Evolutionary conservation across 2,888 invertebrate species (phyloP).

Genomic region (Acanthosepion pharaonis): DNA sequence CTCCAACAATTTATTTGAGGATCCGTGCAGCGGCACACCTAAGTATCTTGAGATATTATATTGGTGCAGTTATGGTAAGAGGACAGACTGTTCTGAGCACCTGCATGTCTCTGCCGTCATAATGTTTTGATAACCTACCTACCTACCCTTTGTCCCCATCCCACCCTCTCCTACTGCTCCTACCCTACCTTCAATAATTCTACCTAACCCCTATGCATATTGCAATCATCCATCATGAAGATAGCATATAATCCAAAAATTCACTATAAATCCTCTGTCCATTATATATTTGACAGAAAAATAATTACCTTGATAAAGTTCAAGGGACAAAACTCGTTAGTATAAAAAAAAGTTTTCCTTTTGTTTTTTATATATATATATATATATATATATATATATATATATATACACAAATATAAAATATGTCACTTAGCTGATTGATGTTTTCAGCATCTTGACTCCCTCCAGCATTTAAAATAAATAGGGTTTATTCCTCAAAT

Average conservation of each 20-base stretch:
- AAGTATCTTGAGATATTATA: slow-evolving; percentile 66
- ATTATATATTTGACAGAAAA: neutral
- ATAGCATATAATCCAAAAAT: neutral
- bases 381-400: too few species aligned
- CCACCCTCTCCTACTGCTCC: neutral
- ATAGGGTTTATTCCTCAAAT: neutral
- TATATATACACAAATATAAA: too few species aligned
- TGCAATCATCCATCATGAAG: neutral
- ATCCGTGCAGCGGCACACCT: slow-evolving; percentile 62
- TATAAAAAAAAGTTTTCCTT: too few species aligned
- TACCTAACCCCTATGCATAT: neutral
- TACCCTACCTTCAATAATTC: slow-evolving; percentile 4
- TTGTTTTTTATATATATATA: too few species aligned
- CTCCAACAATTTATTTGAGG: slow-evolving; percentile 57
- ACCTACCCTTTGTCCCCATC: neutral
- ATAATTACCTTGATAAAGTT: too few species aligned
- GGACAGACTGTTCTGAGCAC: slow-evolving; percentile 24
- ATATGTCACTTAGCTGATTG: too few species aligned
- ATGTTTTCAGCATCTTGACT: too few species aligned
- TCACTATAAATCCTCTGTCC: neutral
- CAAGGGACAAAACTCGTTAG: too few species aligned
- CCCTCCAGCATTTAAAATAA: too few species aligned
- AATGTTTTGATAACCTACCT: neutral
- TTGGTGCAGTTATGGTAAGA: slow-evolving; percentile 52
- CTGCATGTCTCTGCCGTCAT: slow-evolving; percentile 37